A percentile compares a stretch with the other conserved stretches of the same genome.
Evolutionary conservation across 2,888 invertebrate genomes (phyloP).

Genomic region (Leptopterna dolabrata): DNA sequence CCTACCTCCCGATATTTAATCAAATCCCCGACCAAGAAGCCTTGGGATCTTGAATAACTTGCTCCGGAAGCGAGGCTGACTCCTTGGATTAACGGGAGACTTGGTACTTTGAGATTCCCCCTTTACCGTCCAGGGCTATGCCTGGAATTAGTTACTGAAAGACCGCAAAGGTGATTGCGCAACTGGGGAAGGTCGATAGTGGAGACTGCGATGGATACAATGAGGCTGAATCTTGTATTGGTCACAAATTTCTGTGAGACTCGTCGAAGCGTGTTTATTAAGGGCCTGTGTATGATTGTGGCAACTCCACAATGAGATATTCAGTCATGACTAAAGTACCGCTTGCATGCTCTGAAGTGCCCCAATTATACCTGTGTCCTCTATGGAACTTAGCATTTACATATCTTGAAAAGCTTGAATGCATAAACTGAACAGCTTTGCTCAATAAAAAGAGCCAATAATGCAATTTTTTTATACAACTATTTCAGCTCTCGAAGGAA

Average conservation of each 20-base stretch:
- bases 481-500: too few relatives aligned
- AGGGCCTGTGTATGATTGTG: too few relatives aligned
- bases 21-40: conserved; percentile 50
- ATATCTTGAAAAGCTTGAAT: too few relatives aligned
- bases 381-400: too few relatives aligned
- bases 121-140: neutral
- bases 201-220: neutral
- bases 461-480: too few relatives aligned
- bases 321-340: too few relatives aligned
- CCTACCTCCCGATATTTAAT: conserved; percentile 58
- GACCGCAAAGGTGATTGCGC: conserved; percentile 2
- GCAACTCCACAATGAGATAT: too few relatives aligned
- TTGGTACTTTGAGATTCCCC: conserved; percentile 60
- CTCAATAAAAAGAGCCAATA: too few relatives aligned
- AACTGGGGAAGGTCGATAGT: neutral
- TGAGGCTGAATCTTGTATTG: neutral
- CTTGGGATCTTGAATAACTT: conserved; percentile 50
- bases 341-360: too few relatives aligned
- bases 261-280: neutral
- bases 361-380: too few relatives aligned
- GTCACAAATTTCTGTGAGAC: neutral
- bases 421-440: too few relatives aligned
- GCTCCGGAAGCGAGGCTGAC: conserved; percentile 14
- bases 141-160: conserved; percentile 24
- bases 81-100: conserved; percentile 60